Conservation (phyloP, 2,113 vertebrate species). For the Poeciliopsis occidentalis region DNA sequence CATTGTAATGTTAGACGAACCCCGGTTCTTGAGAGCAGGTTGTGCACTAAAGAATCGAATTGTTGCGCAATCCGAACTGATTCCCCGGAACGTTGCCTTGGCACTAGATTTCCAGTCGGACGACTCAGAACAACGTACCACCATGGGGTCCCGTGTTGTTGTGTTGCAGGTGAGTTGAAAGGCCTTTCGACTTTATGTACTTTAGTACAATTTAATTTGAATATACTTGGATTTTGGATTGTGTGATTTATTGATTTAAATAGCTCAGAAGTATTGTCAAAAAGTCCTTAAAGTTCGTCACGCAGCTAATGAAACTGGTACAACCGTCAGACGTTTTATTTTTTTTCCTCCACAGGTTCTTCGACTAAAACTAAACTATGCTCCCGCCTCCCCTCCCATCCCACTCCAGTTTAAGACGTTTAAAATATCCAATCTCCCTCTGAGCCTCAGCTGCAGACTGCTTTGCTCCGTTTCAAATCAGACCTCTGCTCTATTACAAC, state of each 20-base stretch:
- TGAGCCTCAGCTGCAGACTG: background rate
- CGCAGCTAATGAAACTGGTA: background rate
- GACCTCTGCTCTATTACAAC: background rate
- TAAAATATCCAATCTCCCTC: background rate
- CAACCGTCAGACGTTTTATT: background rate
- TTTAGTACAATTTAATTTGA: no score
- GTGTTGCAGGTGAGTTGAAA: slow-evolving; percentile 41
- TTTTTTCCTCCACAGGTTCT: slow-evolving; percentile 54
- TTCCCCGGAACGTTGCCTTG: slow-evolving; percentile 48
- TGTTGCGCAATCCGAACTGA: no score
- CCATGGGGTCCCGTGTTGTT: slow-evolving; percentile 46
- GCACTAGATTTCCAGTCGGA: slow-evolving; percentile 22
- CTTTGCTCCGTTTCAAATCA: slow-evolving; percentile 47
- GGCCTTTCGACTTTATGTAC: background rate
- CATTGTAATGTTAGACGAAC: no score
- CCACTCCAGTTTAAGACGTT: slow-evolving; percentile 5
- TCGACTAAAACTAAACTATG: slow-evolving; percentile 43
- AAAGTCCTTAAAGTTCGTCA: background rate
- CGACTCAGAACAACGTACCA: slow-evolving; percentile 49
- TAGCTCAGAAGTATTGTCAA: background rate
- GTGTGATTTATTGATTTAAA: background rate
- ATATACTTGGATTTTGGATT: background rate
- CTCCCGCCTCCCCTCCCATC: background rate
- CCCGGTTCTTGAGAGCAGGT: no score
- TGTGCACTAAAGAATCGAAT: no score